phyloP scores from a whole-genome alignment of 2,888 invertebrate genomes.

The Pachymerium ferrugineum region DNA sequence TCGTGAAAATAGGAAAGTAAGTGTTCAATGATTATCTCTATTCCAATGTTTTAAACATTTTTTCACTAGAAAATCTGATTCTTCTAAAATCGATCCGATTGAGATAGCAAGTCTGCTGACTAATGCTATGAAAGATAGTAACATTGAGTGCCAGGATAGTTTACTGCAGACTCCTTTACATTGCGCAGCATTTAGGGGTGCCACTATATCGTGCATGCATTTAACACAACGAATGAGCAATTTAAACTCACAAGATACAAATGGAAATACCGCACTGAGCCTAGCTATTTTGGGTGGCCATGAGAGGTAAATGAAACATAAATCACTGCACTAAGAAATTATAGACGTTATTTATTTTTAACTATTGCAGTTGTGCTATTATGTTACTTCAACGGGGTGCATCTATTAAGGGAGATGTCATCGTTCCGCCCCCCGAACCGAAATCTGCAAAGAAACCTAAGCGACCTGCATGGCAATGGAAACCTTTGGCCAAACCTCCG shows the following conservation, averaged over 20 bases:
- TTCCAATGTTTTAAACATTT: neutral
- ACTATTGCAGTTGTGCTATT: constrained; percentile 47
- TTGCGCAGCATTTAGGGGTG: constrained; percentile 49
- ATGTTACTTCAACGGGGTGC: constrained; percentile 48
- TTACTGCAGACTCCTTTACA: constrained; percentile 48
- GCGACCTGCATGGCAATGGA: constrained; percentile 44
- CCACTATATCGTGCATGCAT: constrained; percentile 51
- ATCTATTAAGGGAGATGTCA: constrained; percentile 43
- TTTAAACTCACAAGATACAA: constrained; percentile 45
- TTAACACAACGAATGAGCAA: constrained; percentile 39
- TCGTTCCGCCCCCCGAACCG: constrained; percentile 35
- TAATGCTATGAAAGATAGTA: constrained; percentile 44
- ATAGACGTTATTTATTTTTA: neutral
- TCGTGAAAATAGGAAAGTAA: constrained; percentile 46
- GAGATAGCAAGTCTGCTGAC: constrained; percentile 48
- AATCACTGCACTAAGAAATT: neutral
- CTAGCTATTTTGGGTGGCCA: constrained; percentile 48
- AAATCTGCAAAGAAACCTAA: constrained; percentile 36
- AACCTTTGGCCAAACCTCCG: constrained; percentile 40
- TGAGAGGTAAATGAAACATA: constrained; percentile 44
- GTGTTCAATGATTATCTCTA: neutral
- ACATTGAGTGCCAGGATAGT: constrained; percentile 45
- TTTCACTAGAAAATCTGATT: constrained; percentile 40
- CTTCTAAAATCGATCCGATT: constrained; percentile 47
- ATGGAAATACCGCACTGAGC: constrained; percentile 51